Percentiles rank a stretch among this genome's conserved stretches.
Evolutionary conservation across 2,113 vertebrate species (phyloP).

Genomic region (Phrynosoma platyrhinos): DNA sequence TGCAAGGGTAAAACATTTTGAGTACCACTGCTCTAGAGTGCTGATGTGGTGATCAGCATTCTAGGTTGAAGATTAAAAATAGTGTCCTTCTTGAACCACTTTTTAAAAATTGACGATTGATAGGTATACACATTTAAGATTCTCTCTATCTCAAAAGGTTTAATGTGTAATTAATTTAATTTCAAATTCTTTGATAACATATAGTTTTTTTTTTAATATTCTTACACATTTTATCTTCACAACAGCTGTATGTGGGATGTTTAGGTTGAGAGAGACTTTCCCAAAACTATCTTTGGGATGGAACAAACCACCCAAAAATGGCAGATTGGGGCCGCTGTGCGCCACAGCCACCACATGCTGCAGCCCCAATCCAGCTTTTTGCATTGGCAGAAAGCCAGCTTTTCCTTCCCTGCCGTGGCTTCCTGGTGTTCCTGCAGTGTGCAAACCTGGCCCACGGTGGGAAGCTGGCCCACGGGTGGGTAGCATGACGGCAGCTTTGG

Average conservation of each 20-base stretch:
- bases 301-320: too few species aligned
- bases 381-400: too few species aligned
- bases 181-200: neutral
- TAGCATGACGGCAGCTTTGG: too few species aligned
- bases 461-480: too few species aligned
- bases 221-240: neutral
- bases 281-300: neutral
- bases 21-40: too few species aligned
- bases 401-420: too few species aligned
- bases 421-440: too few species aligned
- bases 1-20: too few species aligned
- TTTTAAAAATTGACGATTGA: neutral
- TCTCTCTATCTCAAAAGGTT: neutral
- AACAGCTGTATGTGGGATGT: neutral
- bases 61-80: neutral
- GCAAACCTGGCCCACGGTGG: too few species aligned
- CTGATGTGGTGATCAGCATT: neutral
- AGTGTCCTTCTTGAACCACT: neutral
- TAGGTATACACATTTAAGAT: neutral
- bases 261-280: neutral
- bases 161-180: neutral
- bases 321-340: too few species aligned
- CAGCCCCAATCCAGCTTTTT: too few species aligned
- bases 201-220: neutral
- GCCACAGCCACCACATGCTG: too few species aligned